These are phyloP conservation scores for Tachina fera DNA, from an alignment of 2,888 invertebrate species.

Conservation along the genomic window DNA sequence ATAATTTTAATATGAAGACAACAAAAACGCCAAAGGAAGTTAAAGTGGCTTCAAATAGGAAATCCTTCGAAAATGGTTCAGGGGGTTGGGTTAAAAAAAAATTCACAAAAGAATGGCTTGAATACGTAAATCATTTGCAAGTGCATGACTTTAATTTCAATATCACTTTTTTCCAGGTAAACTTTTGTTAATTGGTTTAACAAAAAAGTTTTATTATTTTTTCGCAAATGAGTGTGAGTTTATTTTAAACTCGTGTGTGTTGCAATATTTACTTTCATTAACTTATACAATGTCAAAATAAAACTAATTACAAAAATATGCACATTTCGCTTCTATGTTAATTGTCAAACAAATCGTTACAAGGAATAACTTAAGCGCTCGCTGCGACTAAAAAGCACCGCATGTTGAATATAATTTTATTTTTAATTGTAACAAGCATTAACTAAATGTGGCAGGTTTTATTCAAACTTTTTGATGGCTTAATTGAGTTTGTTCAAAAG, in stretches of 20 bases:
- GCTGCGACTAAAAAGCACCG: background rate
- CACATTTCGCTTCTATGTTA: slow-evolving; percentile 4
- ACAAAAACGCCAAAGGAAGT: slow-evolving; percentile 55
- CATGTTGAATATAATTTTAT: background rate
- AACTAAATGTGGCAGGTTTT: slow-evolving; percentile 12
- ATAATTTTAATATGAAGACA: slow-evolving; percentile 25
- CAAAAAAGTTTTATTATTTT: background rate
- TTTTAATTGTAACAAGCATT: background rate
- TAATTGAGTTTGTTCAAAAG: slow-evolving; percentile 11
- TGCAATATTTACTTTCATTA: background rate
- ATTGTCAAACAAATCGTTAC: background rate
- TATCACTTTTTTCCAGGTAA: background rate
- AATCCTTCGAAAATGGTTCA: slow-evolving; percentile 65
- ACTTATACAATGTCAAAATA: slow-evolving; percentile 14
- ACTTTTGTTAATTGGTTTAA: background rate
- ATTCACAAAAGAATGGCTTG: slow-evolving; percentile 27
- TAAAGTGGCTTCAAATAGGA: slow-evolving; percentile 67
- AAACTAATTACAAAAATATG: slow-evolving; percentile 59
- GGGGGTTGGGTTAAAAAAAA: slow-evolving; percentile 8
- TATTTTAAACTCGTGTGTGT: background rate
- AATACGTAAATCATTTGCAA: slow-evolving; percentile 54
- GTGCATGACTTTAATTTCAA: slow-evolving; percentile 53
- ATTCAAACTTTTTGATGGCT: slow-evolving; percentile 7
- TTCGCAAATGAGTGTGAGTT: background rate
- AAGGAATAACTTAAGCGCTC: background rate